Percentiles rank a stretch among this genome's conserved stretches.
Evolutionary conservation across 2,113 vertebrate species (phyloP).

Genomic region (Syngnathus scovelli): DNA sequence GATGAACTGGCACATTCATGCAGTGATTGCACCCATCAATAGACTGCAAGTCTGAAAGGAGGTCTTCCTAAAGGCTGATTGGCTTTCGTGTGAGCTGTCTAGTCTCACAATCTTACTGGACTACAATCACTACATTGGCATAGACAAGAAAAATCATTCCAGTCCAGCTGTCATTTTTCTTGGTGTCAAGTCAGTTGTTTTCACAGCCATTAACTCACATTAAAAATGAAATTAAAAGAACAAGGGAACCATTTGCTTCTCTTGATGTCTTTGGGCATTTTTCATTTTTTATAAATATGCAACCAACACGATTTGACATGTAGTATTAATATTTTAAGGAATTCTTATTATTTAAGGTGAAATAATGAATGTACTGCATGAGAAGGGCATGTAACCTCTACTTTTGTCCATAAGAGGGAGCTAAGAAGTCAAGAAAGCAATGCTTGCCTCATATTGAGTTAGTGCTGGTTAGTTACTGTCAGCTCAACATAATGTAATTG

Average conservation of each 20-base stretch:
- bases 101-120: not conserved
- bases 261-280: not conserved
- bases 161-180: too few relatives aligned
- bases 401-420: not conserved
- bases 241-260: not conserved
- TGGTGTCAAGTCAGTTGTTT: not conserved
- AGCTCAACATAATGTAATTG: not conserved
- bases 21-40: slow-evolving; percentile 5
- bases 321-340: not conserved
- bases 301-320: not conserved
- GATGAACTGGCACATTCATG: slow-evolving; percentile 18
- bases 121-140: not conserved
- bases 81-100: not conserved
- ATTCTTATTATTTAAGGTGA: not conserved
- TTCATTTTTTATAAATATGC: not conserved
- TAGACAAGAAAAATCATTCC: not conserved
- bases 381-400: not conserved
- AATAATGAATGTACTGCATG: not conserved
- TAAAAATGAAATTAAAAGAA: not conserved
- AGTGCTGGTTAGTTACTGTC: too few relatives aligned
- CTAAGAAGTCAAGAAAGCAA: not conserved
- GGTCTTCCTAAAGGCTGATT: not conserved
- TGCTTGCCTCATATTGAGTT: not conserved
- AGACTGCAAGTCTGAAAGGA: not conserved
- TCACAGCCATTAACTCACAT: not conserved